These are phyloP conservation scores for Oceanodroma tethys DNA, from an alignment of 2,113 vertebrate species.

Conservation along the genomic window DNA sequence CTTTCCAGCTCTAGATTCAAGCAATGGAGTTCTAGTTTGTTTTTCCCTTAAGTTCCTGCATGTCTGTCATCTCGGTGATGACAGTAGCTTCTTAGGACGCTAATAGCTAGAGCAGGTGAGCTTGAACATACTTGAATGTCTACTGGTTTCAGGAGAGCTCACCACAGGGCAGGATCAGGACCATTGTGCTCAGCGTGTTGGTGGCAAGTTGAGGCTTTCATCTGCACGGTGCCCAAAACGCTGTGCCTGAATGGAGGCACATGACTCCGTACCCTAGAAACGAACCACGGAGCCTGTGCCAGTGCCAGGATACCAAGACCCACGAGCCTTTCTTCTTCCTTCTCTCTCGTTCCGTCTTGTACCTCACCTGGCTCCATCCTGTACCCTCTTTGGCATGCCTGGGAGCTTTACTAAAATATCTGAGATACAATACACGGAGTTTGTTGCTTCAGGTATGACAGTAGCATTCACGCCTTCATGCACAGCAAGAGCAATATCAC, in stretches of 20 bases:
- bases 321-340: background rate
- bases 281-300: rapidly evolving
- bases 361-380: background rate
- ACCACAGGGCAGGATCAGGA: background rate
- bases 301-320: background rate
- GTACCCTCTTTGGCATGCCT: background rate
- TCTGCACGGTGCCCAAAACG: background rate
- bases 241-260: background rate
- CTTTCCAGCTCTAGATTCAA: background rate
- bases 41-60: background rate
- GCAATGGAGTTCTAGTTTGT: background rate
- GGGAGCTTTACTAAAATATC: background rate
- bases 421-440: background rate
- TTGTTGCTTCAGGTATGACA: background rate
- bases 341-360: background rate
- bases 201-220: background rate
- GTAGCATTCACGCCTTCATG: background rate
- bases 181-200: rapidly evolving
- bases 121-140: too few relatives aligned
- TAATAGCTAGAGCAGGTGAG: background rate
- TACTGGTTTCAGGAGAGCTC: background rate
- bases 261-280: background rate
- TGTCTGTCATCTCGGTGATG: background rate
- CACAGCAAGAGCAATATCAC: background rate
- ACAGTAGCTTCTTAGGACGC: background rate